Conservation (phyloP, 2,113 vertebrate genomes). For the Pteropus alecto region DNA sequence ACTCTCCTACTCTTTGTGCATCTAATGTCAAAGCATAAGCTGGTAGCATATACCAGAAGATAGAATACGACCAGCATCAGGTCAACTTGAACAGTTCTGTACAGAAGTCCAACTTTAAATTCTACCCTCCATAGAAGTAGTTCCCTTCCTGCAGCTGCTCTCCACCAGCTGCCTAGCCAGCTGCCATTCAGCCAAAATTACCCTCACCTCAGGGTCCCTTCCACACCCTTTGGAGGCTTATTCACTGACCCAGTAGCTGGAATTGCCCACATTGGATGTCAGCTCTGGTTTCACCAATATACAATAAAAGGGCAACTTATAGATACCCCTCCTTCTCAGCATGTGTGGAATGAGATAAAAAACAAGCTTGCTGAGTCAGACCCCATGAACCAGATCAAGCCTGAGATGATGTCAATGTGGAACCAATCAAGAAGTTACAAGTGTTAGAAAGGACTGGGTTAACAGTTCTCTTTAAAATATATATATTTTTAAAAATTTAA, state of each 20-base stretch:
- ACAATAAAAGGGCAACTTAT: constrained; percentile 31
- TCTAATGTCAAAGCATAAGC: constrained; percentile 1
- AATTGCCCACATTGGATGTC: constrained; percentile 20
- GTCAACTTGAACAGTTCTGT: neutral
- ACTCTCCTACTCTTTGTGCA: neutral
- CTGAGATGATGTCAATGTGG: constrained; percentile 43
- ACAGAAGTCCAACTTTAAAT: constrained; percentile 34
- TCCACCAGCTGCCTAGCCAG: constrained; percentile 61
- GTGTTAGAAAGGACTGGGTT: constrained; percentile 39
- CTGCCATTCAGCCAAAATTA: constrained; percentile 44
- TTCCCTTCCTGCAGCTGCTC: constrained; percentile 24
- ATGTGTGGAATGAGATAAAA: constrained; percentile 42
- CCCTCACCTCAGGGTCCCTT: neutral
- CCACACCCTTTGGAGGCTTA: neutral
- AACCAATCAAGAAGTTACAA: constrained; percentile 47
- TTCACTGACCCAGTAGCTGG: neutral
- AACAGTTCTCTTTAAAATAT: constrained; percentile 33
- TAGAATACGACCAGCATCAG: constrained; percentile 8
- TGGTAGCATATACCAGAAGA: neutral
- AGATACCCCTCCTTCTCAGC: neutral
- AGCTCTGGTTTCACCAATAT: constrained; percentile 17
- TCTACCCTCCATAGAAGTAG: neutral
- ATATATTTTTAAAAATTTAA: neutral
- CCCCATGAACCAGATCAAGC: constrained; percentile 17
- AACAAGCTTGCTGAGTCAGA: constrained; percentile 58